These are phyloP conservation scores for Ateles fusciceps DNA, from an alignment of 2,797 vertebrate genomes.

Conservation along the genomic window DNA sequence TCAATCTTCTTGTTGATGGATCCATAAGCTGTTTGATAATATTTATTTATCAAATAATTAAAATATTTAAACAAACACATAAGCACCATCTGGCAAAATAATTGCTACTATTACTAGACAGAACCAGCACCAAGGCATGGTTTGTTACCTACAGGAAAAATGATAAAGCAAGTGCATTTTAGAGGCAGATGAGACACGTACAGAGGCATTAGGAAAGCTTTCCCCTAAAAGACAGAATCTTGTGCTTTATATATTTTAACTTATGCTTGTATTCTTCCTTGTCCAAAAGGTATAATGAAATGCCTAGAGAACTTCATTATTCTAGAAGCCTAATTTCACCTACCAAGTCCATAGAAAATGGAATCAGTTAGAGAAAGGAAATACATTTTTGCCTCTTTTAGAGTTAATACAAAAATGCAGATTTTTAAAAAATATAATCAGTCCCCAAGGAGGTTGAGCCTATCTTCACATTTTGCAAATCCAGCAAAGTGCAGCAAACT, in stretches of 20 bases:
- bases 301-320: conserved; percentile 5
- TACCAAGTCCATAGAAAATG: not conserved
- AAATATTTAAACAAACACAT: conserved; percentile 69
- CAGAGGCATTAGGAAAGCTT: not conserved
- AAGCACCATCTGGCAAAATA: conserved; percentile 76
- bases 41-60: conserved; percentile 64
- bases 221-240: not conserved
- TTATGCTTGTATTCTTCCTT: not conserved
- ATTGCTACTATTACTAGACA: conserved; percentile 71
- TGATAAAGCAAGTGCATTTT: not conserved
- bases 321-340: not conserved
- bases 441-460: conserved; percentile 37
- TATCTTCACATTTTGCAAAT: conserved; percentile 54
- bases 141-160: not conserved
- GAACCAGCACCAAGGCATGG: not conserved
- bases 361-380: not conserved
- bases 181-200: not conserved
- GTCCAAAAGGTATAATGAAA: not conserved
- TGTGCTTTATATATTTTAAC: not conserved
- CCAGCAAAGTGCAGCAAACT: conserved; percentile 57
- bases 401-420: conserved; percentile 61
- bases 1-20: not conserved
- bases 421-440: conserved; percentile 56
- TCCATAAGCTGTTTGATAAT: conserved; percentile 9
- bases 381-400: not conserved